Evolutionary conservation across 2,113 vertebrate species (phyloP).

Genomic region (Phainopepla nitens): DNA sequence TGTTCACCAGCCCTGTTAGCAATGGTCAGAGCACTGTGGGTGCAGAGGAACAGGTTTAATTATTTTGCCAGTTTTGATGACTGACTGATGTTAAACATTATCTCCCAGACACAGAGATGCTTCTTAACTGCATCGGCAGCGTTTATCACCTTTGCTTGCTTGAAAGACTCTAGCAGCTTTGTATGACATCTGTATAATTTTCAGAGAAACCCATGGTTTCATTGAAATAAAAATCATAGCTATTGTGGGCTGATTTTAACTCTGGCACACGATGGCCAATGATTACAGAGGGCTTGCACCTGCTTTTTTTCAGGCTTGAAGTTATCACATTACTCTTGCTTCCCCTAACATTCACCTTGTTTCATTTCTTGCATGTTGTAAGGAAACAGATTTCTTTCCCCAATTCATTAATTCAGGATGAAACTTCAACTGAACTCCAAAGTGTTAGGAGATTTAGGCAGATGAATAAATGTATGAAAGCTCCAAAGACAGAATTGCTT

Average conservation of each 20-base stretch:
- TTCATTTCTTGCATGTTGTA: neutral
- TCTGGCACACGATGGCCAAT: neutral
- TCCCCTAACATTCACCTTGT: neutral
- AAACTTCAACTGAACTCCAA: slow-evolving; percentile 11
- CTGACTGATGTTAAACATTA: neutral
- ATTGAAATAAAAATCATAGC: neutral
- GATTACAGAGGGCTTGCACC: neutral
- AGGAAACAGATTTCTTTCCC: neutral
- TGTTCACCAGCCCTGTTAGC: neutral
- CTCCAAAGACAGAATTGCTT: slow-evolving; percentile 12
- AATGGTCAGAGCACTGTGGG: neutral
- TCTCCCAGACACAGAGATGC: neutral
- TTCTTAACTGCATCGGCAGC: neutral
- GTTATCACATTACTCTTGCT: accelerated
- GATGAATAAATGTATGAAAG: slow-evolving; percentile 47
- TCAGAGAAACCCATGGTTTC: neutral
- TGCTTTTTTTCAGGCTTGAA: neutral
- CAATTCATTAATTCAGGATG: neutral
- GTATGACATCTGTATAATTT: neutral
- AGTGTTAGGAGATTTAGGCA: slow-evolving; percentile 1
- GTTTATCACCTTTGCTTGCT: neutral
- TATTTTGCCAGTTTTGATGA: neutral
- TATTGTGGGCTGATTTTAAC: neutral
- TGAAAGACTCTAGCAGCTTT: neutral
- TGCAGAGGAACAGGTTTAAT: neutral